Evolutionary conservation across 1,140 invertebrate genomes (phyloP).

Genomic region (Bacillus rossius): DNA sequence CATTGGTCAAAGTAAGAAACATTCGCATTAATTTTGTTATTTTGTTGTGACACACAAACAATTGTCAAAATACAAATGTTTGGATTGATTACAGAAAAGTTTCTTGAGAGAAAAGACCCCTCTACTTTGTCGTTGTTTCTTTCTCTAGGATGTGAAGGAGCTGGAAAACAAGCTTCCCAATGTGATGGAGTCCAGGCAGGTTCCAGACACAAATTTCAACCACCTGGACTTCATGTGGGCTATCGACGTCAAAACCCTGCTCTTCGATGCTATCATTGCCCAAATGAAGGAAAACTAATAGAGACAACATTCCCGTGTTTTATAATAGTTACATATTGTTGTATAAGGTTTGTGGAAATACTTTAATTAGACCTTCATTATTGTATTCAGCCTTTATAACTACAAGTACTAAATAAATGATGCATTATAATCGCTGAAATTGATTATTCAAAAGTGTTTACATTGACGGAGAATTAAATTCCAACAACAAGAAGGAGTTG

Average conservation of each 20-base stretch:
- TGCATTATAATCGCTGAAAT: too few relatives aligned
- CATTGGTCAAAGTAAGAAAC: background rate
- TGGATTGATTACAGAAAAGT: background rate
- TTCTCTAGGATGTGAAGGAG: slow-evolving; percentile 5
- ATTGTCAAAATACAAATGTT: background rate
- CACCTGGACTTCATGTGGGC: slow-evolving; percentile 17
- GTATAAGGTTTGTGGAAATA: too few relatives aligned
- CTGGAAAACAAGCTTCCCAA: background rate
- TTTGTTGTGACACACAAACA: background rate
- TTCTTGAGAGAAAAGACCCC: too few relatives aligned
- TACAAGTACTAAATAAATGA: too few relatives aligned
- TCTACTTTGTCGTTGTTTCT: background rate
- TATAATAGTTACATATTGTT: too few relatives aligned
- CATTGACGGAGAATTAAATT: too few relatives aligned
- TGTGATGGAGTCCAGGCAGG: background rate
- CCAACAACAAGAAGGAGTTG: too few relatives aligned
- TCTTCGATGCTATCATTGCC: slow-evolving; percentile 20
- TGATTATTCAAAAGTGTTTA: too few relatives aligned
- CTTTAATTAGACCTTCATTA: too few relatives aligned
- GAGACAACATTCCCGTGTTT: slow-evolving; percentile 35
- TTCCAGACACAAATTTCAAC: background rate
- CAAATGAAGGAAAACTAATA: slow-evolving; percentile 22
- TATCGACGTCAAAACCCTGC: slow-evolving; percentile 2
- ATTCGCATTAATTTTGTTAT: background rate
- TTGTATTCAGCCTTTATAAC: too few relatives aligned